Conservation (phyloP, 2,797 vertebrate species). For the Yasuhikotakia modesta region DNA sequence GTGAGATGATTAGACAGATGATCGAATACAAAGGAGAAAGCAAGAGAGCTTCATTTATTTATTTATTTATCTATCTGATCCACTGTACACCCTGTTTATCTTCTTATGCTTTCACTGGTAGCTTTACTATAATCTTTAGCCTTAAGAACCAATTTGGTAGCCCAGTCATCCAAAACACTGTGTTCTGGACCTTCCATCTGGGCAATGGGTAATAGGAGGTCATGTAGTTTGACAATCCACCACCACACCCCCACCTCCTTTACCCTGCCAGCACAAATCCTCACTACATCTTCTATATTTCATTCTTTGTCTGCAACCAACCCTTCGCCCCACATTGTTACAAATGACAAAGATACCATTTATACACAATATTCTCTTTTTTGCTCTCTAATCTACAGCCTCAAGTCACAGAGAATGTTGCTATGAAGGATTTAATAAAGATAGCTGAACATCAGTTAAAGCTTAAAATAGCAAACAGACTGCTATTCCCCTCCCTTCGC, state of each 20-base stretch:
- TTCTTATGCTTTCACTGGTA: conserved; percentile 37
- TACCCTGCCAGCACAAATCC: conserved; percentile 39
- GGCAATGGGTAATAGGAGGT: neutral
- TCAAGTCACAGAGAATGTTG: conserved; percentile 17
- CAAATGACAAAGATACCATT: neutral
- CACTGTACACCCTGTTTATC: conserved; percentile 21
- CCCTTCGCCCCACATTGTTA: neutral
- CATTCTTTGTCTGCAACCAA: neutral
- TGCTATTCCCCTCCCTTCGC: neutral
- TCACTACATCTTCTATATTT: conserved; percentile 1
- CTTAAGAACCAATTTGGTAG: conserved; percentile 51
- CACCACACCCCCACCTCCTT: neutral
- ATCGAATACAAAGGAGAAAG: conserved; percentile 31
- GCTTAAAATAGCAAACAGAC: conserved; percentile 21
- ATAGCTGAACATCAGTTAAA: neutral
- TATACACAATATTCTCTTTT: conserved; percentile 23
- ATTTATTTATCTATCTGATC: conserved; percentile 38
- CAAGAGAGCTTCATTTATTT: conserved; percentile 1
- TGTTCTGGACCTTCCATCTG: conserved; percentile 38
- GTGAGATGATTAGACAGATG: conserved; percentile 34
- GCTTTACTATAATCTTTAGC: conserved; percentile 50
- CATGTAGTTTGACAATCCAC: conserved; percentile 9
- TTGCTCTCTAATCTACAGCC: neutral
- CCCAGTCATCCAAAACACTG: conserved; percentile 32
- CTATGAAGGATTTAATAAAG: neutral